Evolutionary conservation across 2,888 invertebrate species (phyloP).

Genomic region (Ophioninae sp.): DNA sequence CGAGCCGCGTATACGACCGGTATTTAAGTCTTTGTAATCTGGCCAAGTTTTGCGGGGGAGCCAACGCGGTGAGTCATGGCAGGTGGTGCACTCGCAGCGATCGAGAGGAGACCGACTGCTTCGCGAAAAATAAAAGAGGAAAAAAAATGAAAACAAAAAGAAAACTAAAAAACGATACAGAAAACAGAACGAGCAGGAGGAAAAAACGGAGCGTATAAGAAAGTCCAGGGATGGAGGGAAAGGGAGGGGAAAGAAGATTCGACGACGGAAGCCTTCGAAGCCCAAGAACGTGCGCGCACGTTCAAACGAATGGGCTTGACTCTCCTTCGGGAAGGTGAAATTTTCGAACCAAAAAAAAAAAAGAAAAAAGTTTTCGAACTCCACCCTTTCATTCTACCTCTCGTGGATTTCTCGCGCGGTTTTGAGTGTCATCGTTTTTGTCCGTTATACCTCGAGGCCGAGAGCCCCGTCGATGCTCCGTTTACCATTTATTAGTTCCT

Average conservation of each 20-base stretch:
- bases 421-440: slow-evolving; percentile 60
- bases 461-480: slow-evolving; percentile 27
- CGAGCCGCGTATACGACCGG: slow-evolving; percentile 70
- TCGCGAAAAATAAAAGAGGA: slow-evolving; percentile 29
- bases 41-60: slow-evolving; percentile 78
- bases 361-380: slow-evolving; percentile 32
- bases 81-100: slow-evolving; percentile 72
- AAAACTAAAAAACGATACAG: too few relatives aligned
- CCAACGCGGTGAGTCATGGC: slow-evolving; percentile 78
- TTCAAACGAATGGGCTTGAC: slow-evolving; percentile 42
- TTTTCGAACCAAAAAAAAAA: slow-evolving; percentile 38
- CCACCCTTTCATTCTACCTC: slow-evolving; percentile 51
- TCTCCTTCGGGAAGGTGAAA: slow-evolving; percentile 36
- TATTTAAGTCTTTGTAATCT: slow-evolving; percentile 79
- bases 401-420: slow-evolving; percentile 31
- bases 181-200: slow-evolving; percentile 25
- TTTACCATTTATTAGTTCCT: slow-evolving; percentile 62
- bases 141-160: too few relatives aligned
- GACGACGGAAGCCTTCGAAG: slow-evolving; percentile 54
- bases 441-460: slow-evolving; percentile 29
- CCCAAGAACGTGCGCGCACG: slow-evolving; percentile 42
- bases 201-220: slow-evolving; percentile 32
- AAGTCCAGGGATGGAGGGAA: too few relatives aligned
- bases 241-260: slow-evolving; percentile 60
- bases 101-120: slow-evolving; percentile 55